phyloP scores from a whole-genome alignment of 2,888 invertebrate species.

The Acronicta psi region DNA sequence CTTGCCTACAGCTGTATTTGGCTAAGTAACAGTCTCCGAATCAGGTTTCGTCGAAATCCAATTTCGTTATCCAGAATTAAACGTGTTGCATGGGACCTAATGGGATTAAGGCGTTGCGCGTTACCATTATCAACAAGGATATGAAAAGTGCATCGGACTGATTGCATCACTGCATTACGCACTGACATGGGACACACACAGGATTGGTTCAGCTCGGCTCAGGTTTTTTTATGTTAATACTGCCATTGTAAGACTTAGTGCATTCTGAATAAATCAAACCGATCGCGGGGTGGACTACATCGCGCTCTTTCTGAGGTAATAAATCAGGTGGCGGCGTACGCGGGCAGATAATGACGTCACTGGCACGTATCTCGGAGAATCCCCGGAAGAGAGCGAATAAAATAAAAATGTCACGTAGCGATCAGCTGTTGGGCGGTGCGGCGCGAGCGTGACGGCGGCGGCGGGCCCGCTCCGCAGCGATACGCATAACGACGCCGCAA shows the following conservation, averaged over 20 bases:
- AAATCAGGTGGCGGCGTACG: slow-evolving; percentile 82
- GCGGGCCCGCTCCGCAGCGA: slow-evolving; percentile 78
- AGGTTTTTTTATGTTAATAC: slow-evolving; percentile 65
- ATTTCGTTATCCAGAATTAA: slow-evolving; percentile 14
- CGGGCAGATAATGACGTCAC: slow-evolving; percentile 87
- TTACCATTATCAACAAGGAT: slow-evolving; percentile 46
- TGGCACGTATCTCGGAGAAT: slow-evolving; percentile 87
- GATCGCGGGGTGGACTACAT: slow-evolving; percentile 71
- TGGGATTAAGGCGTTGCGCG: slow-evolving; percentile 17
- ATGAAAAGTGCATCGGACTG: slow-evolving; percentile 57
- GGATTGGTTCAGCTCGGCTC: slow-evolving; percentile 56
- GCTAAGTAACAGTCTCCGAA: slow-evolving; percentile 8
- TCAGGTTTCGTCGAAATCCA: slow-evolving; percentile 2
- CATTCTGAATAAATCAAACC: slow-evolving; percentile 73
- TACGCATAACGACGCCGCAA: slow-evolving; percentile 89
- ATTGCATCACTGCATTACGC: slow-evolving; percentile 40
- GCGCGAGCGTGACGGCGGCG: slow-evolving; percentile 76
- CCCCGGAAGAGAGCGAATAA: slow-evolving; percentile 88
- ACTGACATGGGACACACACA: slow-evolving; percentile 7
- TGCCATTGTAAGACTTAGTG: slow-evolving; percentile 69
- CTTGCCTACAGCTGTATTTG: slow-evolving; percentile 1
- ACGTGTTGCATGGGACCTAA: slow-evolving; percentile 1
- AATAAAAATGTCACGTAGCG: slow-evolving; percentile 89
- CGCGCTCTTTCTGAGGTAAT: slow-evolving; percentile 78
- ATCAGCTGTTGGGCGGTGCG: slow-evolving; percentile 86